Evolutionary conservation across 2,797 vertebrate species (phyloP), one percentile per base, ranked within the genome.

Genomic region (Neosilurus hyrtlii): DNA sequence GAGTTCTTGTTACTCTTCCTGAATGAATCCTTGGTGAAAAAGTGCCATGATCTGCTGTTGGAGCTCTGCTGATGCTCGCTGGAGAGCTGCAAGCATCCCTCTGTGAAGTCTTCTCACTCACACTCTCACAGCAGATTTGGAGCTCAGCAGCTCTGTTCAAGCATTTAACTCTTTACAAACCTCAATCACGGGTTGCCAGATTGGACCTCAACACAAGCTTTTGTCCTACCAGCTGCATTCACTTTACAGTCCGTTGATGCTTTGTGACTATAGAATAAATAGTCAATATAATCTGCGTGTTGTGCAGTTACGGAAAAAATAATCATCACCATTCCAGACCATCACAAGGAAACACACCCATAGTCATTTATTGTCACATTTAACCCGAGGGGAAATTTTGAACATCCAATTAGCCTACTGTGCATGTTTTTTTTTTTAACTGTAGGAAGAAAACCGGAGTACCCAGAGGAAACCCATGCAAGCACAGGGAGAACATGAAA

Each of bases 91-190:
- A 59, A 65, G 82, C 57, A 56, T 87, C 65, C n/a, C 73, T 78
- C 81, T 85, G 66, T 87, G 78, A 81, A 87, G 83, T 72, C 86
- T 87, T 83, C 73, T 65, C 75, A 78, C 43, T 82, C 75, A 65
- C 61, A 43, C n/a, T n/a, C 37, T 43, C 37, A 78, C n/a, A 51
- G 59, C 61, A 51, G 37, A 65, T 65, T 11, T 74, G 37, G 78
- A 22, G 54, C 77, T 63, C 72, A 74, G 82, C 37, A 24, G 75
- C 73, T 61, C 83, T 51, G 51, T 80, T 88, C 84, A 83, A 79
- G 22, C 26, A 6, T 67, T 88, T 88, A 86, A 88, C 87, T 79
- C 87, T 8, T 86, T 83, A 35, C 57, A 20, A 54, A 26, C 80
- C 78, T n/a, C 49, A 22, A 62, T 68, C 61, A 30, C 3, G 22